These are phyloP conservation scores for Mesocentrotus franciscanus DNA, from an alignment of 53 echinoderm and acorn worm genomes.

Conservation along the genomic window DNA sequence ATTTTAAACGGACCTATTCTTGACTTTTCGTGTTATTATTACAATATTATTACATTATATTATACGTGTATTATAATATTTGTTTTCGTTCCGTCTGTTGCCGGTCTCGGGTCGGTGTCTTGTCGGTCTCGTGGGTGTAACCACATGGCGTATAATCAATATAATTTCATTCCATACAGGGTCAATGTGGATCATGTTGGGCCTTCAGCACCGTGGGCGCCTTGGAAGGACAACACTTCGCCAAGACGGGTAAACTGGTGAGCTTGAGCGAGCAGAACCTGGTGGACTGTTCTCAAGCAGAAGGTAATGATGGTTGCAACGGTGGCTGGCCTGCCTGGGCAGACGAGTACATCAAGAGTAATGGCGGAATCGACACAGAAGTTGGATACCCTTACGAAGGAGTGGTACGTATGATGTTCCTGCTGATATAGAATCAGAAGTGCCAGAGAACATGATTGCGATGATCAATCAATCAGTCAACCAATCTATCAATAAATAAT, in stretches of 20 bases:
- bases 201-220: slow-evolving; percentile 95
- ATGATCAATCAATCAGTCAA: not conserved
- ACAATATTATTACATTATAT: too few relatives aligned
- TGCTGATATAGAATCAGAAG: not conserved
- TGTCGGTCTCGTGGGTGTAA: too few relatives aligned
- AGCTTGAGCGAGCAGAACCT: slow-evolving; percentile 95
- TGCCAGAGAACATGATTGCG: not conserved
- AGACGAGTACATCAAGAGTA: slow-evolving; percentile 80
- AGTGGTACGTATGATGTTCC: slow-evolving; percentile 64
- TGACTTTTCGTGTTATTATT: too few relatives aligned
- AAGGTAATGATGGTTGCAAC: slow-evolving; percentile 84
- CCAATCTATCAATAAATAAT: not conserved
- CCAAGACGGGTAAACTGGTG: slow-evolving; percentile 78
- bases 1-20: too few relatives aligned
- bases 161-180: slow-evolving; percentile 57
- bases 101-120: too few relatives aligned
- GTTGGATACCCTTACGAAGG: slow-evolving; percentile 89
- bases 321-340: slow-evolving; percentile 90
- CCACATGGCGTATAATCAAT: not conserved
- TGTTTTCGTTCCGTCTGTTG: too few relatives aligned
- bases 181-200: slow-evolving; percentile 98
- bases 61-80: too few relatives aligned
- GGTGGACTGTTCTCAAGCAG: slow-evolving; percentile 82
- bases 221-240: slow-evolving; percentile 92
- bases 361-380: slow-evolving; percentile 89